phyloP scores from a whole-genome alignment of 2,113 vertebrate species.

The Ginglymostoma cirratum region DNA sequence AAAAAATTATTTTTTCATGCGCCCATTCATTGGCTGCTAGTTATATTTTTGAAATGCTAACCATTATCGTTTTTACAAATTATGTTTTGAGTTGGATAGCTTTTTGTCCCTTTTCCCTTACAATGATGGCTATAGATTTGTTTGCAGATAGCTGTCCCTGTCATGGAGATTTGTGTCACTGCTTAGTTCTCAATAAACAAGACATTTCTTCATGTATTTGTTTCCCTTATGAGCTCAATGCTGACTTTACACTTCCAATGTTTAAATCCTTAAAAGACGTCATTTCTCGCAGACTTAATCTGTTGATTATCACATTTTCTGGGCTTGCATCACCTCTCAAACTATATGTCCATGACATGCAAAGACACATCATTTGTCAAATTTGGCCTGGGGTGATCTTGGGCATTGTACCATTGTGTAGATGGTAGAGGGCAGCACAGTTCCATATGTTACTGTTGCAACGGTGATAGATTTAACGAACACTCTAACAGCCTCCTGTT shows the following conservation, averaged over 20 bases:
- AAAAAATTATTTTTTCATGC: background rate
- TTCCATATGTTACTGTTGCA: background rate
- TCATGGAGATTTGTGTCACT: background rate
- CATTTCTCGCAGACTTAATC: background rate
- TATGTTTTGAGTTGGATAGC: background rate
- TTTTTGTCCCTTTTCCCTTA: background rate
- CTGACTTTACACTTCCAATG: background rate
- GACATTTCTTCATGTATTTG: background rate
- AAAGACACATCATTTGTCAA: background rate
- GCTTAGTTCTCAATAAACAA: background rate
- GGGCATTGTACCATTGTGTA: background rate
- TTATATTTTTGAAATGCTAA: background rate
- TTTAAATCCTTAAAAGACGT: background rate
- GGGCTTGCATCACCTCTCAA: background rate
- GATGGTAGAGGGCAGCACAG: slow-evolving; percentile 6
- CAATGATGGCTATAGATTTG: too few relatives aligned
- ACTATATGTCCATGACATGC: background rate
- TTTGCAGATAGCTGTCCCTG: background rate
- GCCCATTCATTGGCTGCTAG: background rate
- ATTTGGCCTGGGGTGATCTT: background rate
- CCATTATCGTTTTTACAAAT: background rate
- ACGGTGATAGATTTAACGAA: background rate
- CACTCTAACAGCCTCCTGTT: background rate
- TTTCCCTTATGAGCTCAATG: background rate
- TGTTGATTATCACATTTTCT: background rate